Evolutionary conservation across 2,797 vertebrate genomes (phyloP).

Genomic region (Danio tinwini): DNA sequence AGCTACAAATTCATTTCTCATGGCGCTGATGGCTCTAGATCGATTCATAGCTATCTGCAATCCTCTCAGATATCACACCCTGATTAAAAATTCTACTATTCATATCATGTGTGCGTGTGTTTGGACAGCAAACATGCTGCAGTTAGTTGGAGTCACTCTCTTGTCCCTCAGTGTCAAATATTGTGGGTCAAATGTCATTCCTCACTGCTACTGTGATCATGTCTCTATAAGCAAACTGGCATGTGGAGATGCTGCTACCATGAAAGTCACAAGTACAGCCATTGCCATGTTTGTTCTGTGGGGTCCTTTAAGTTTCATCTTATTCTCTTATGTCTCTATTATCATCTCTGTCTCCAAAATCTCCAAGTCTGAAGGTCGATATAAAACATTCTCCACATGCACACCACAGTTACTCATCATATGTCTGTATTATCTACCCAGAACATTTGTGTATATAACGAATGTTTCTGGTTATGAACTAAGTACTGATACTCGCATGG

Average conservation of each 20-base stretch:
- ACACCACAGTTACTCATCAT: conserved; percentile 69
- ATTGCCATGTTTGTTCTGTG: conserved; percentile 36
- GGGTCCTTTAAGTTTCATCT: conserved; percentile 63
- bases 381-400: conserved; percentile 70
- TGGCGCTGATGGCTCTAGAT: conserved; percentile 74
- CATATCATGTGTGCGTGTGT: conserved; percentile 13
- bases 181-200: conserved; percentile 50
- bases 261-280: not conserved
- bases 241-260: conserved; percentile 31
- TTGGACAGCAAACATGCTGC: conserved; percentile 33
- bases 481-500: not conserved
- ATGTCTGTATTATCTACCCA: conserved; percentile 64
- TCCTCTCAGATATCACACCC: conserved; percentile 68
- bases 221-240: conserved; percentile 23
- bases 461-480: not conserved
- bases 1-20: conserved; percentile 64
- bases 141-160: not conserved
- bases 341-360: conserved; percentile 68
- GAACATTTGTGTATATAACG: conserved; percentile 40
- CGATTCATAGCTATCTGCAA: conserved; percentile 71
- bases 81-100: conserved; percentile 50
- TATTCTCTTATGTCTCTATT: conserved; percentile 74
- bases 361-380: conserved; percentile 56
- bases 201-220: conserved; percentile 50
- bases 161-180: not conserved